These are phyloP conservation scores for Meloidogyne hapla DNA, from an alignment of 1,140 invertebrate species.

Conservation along the genomic window DNA sequence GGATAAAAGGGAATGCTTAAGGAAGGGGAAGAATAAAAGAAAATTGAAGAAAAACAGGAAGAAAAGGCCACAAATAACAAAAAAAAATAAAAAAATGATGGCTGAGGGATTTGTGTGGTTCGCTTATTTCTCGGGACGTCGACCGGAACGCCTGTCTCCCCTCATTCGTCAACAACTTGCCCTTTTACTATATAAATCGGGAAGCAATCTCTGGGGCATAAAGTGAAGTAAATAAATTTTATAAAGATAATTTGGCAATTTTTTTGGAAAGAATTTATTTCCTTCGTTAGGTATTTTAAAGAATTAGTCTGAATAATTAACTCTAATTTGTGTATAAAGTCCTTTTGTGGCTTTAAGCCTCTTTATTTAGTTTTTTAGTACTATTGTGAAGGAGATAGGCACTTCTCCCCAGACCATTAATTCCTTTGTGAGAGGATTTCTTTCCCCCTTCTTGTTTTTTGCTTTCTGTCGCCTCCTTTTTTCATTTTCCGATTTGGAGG, in stretches of 20 bases:
- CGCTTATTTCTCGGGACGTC: neutral
- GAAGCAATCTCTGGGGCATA: too few species aligned
- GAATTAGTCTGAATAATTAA: neutral
- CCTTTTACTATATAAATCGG: neutral
- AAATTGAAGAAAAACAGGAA: neutral
- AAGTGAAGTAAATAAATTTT: neutral
- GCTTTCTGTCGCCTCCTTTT: neutral
- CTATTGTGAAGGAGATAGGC: neutral
- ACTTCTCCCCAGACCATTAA: neutral
- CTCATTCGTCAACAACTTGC: neutral
- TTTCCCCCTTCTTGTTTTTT: neutral
- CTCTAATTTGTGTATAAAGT: neutral
- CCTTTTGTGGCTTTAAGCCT: neutral
- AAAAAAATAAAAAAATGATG: neutral
- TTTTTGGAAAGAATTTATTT: neutral
- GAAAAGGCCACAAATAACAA: constrained; percentile 3
- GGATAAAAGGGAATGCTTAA: neutral
- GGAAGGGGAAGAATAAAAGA: neutral
- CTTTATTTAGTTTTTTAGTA: neutral
- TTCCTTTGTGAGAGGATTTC: neutral
- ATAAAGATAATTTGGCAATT: neutral
- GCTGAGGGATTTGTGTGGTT: neutral
- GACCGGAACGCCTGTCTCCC: neutral
- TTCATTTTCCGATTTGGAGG: neutral
- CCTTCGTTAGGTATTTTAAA: neutral